Base-by-base conservation (phyloP, 2,113 vertebrate genomes). In the Tupaia chinensis region DNA sequence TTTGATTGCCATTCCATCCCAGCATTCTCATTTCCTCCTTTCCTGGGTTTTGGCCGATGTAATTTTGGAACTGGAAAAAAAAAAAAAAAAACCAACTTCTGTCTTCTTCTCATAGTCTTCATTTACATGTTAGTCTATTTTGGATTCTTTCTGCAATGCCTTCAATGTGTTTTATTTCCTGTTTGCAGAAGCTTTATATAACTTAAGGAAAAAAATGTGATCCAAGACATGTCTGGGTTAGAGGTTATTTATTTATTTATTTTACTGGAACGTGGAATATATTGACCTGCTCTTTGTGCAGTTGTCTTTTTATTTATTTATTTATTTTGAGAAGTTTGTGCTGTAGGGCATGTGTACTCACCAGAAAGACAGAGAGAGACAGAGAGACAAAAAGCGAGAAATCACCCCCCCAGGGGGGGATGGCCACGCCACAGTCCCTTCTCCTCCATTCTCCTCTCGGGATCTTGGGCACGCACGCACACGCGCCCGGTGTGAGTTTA, bases 101-200 rank as follows among this genome's bases (percentile, higher is more conserved):
- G 5, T 95, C 65, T 91, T 94, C 90, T 96, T 92, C 96, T 97
- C 85, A 94, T 54, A 90, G 70, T 81, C 85, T 73, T 81, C 92
- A 34, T 83, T 94, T 97, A 34, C 16, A 78, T 85, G 86, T 96
- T 14, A 0, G 10, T 97, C 81, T 84, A 9, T 89, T 96, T 97
- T 97, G 94, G 54, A 95, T 93, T 98, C 95, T 23, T 93, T 61
- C 65, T 77, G 78, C 61, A 60, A 60, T 84, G 44, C 65, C 69
- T 69, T 91, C 89, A 95, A 27, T 91, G 19, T 88, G 17, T 87
- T 63, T 85, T 95, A 86, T 74, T 98, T 95, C 96, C 66, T 95
- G 89, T 82, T 92, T 96, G 61, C 54, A 84, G 86, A 97, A 94
- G 34, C 12, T 93, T 92, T 77, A 91, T 66, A 84, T 95, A 92